Percentiles rank a stretch among this genome's conserved stretches.
phyloP scores from a whole-genome alignment of 2,113 vertebrate species.

The Oplegnathus fasciatus region DNA sequence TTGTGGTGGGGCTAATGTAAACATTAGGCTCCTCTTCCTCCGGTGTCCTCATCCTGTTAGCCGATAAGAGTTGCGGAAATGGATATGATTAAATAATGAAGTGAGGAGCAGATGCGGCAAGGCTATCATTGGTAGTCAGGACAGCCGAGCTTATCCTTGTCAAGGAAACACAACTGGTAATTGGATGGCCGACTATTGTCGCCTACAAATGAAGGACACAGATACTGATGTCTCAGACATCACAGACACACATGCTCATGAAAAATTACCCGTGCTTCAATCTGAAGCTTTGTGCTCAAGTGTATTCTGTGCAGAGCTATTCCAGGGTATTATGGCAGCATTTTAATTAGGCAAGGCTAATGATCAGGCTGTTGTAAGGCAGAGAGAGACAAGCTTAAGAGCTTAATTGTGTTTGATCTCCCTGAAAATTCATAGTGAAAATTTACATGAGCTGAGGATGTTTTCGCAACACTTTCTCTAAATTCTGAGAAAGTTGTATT shows the following conservation, averaged over 20 bases:
- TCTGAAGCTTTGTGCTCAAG: slow-evolving; percentile 38
- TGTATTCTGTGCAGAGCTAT: slow-evolving; percentile 32
- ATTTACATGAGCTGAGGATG: slow-evolving; percentile 13
- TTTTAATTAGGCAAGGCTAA: slow-evolving; percentile 63
- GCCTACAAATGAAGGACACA: slow-evolving; percentile 44
- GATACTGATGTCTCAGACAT: slow-evolving; percentile 34
- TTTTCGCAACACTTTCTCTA: slow-evolving; percentile 25
- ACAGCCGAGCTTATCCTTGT: slow-evolving; percentile 29
- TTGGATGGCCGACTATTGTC: slow-evolving; percentile 36
- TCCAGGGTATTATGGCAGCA: slow-evolving; percentile 26
- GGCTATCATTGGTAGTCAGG: slow-evolving; percentile 1
- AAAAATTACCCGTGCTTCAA: slow-evolving; percentile 31
- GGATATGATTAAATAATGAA: slow-evolving; percentile 57
- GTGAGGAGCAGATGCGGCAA: slow-evolving; percentile 41
- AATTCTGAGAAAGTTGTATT: not conserved
- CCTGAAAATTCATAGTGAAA: slow-evolving; percentile 35
- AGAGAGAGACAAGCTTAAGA: slow-evolving; percentile 22
- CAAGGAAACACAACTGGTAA: slow-evolving; percentile 37
- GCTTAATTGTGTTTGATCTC: slow-evolving; percentile 38
- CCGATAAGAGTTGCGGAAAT: slow-evolving; percentile 51
- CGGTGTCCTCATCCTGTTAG: slow-evolving; percentile 41
- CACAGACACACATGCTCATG: slow-evolving; percentile 16
- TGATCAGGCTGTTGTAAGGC: slow-evolving; percentile 50
- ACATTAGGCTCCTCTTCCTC: slow-evolving; percentile 62
- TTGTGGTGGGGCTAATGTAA: slow-evolving; percentile 57